Base-by-base conservation (phyloP, 2,113 vertebrate species). In the Lepus americanus region DNA sequence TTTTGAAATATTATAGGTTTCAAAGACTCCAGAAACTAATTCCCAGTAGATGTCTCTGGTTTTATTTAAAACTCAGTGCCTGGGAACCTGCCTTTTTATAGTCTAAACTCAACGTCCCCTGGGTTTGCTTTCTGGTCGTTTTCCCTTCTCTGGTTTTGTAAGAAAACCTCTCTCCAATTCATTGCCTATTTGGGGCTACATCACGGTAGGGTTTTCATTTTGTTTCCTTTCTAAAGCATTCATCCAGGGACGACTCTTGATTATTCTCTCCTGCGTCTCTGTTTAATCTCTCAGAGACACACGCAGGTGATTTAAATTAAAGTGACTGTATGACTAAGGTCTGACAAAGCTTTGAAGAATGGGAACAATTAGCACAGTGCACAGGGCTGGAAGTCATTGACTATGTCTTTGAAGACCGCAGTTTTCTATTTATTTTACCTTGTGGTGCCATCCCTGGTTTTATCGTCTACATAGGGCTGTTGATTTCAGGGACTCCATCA, bases 231-330 rank as follows among this genome's bases (percentile, higher is more conserved):
- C 76, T 36, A 51, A 64, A 96, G 10, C 72, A 74, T 87, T 72
- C 63, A 64, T 96, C 96, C 12, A 0, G 83, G 55, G 22, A 92
- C 94, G 25, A 87, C 29, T 91, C 96, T 95, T 97, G 55, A 39
- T 36, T 66, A 78, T 92, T 96, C 82, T 79, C 84, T n/a, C 22
- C 86, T 94, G 84, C 94, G 53, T 95, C 82, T 97, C 76, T 27
- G 80, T 76, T 95, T 96, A 81, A 95, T 83, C 90, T 72, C 93
- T 95, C 87, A 66, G 83, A 95, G 96, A 96, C 53, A 44, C 51
- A 78, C 92, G 64, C 76, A 88, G 94, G 81, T 97, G 67, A 94
- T 97, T 98, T 94, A 87, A 63, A 93, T 76, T 69, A 74, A 55
- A 87, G 25, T 22, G 6, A 29, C 80, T 87, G 0, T 95, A 39